Evolutionary conservation across 2,797 vertebrate species (phyloP), one percentile per base, ranked within the genome.

Genomic region (Periparus ater): DNA sequence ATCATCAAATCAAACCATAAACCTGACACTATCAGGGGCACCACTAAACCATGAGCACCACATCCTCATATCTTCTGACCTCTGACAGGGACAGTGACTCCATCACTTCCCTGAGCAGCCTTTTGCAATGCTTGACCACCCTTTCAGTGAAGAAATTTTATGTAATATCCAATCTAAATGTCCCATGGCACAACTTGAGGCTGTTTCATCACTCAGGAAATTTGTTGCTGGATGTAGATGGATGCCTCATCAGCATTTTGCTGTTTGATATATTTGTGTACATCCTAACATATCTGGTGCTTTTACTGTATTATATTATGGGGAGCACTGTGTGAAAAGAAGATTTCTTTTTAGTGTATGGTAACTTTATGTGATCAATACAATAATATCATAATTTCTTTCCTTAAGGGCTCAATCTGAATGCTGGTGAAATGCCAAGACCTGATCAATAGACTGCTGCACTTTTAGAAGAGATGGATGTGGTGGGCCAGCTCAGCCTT

Each of bases 1-100:
- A 22, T 22, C 23, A 45, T 11, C 14, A 16, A 26, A 38, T 34
- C 14, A 45, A 53, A 12, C 29, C n/a, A 16, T 27, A 22, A 53
- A 40, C 8, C 44, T 40, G 11, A 19, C 15, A 3, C 21, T 27
- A 0, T 8, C 30, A 5, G 44, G 44, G 73, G 6, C 20, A 51
- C 27, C 27, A 22, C n/a, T 6, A 29, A 71, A 38, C 36, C 29
- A 2, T 4, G 42, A 27, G 21, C 45, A 40, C 23, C 65, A 18
- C 21, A 45, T 40, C 51, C 34, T 40, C 1, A 0, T 7, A 1
- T 10, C 45, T 32, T 29, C 67, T 53, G 25, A 60, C 1, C 53
- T 27, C n/a, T 47, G 17, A 17, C 29, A 23, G 51, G 53, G 17
- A 30, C 45, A 38, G 29, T 13, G 65, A 12, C n/a, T 11, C 58